These are phyloP conservation scores for Aplysina aerophoba DNA, from an alignment of 37 sponge, comb jelly and placozoan species.

Conservation along the genomic window DNA sequence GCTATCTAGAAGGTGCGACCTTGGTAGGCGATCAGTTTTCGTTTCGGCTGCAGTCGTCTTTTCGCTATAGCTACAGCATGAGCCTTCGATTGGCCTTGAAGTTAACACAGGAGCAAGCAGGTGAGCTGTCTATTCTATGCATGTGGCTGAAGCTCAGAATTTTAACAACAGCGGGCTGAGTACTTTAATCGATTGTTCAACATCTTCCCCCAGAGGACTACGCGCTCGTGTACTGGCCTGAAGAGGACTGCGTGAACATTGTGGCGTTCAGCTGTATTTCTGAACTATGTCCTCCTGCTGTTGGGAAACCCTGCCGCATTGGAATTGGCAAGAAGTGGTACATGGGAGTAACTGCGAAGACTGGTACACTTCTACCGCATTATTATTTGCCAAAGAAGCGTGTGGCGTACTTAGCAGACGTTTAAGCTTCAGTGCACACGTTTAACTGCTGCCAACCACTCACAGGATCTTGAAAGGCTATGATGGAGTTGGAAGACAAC, in stretches of 20 bases:
- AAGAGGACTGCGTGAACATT: no score
- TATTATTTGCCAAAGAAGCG: no score
- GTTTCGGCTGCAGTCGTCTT: conserved; percentile 6
- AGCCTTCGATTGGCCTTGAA: conserved; percentile 8
- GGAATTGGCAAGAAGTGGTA: conserved; percentile 7
- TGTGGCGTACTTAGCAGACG: no score
- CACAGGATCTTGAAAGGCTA: no score
- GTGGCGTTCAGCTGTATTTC: neutral
- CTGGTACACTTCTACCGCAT: no score
- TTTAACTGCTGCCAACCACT: neutral
- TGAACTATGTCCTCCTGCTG: conserved; percentile 4
- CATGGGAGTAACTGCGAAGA: no score
- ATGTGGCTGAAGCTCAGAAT: neutral
- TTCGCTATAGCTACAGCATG: neutral
- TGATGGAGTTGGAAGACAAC: no score
- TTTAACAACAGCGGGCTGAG: conserved; percentile 7
- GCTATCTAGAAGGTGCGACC: no score
- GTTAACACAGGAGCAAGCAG: neutral
- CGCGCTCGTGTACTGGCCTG: conserved; percentile 1
- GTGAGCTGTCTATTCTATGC: conserved; percentile 7
- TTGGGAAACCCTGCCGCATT: conserved; percentile 4
- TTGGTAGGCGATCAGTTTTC: no score
- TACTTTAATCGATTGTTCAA: conserved; percentile 10
- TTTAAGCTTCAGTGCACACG: no score
- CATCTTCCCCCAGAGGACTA: conserved; percentile 12